A percentile compares a stretch with the other conserved stretches of the same genome.
These are phyloP conservation scores for Poeciliopsis turrubarensis DNA, from an alignment of 2,113 vertebrate genomes.

Conservation along the genomic window DNA sequence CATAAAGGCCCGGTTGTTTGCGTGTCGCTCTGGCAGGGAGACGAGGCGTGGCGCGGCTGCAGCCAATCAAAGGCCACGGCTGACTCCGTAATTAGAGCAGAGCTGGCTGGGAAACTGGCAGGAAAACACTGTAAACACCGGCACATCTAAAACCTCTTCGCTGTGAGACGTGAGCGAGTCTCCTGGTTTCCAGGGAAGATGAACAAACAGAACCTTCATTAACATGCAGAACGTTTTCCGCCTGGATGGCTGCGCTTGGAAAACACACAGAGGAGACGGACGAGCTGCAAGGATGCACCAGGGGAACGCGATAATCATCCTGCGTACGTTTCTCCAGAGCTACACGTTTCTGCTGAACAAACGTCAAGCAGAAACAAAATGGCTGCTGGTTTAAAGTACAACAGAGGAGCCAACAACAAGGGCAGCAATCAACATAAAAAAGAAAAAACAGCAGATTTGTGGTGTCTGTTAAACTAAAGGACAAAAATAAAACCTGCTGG, in stretches of 20 bases:
- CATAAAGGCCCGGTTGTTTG: conserved; percentile 64
- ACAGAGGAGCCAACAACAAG: no score
- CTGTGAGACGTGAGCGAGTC: conserved; percentile 7
- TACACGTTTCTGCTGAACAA: background rate
- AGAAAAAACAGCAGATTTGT: no score
- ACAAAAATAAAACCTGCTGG: no score
- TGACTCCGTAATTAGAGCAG: conserved; percentile 57
- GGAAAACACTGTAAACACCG: conserved; percentile 24
- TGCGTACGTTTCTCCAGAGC: no score
- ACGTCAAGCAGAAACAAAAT: no score
- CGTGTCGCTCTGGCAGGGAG: conserved; percentile 18
- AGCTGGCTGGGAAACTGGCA: conserved; percentile 58
- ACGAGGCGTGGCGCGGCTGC: conserved; percentile 27
- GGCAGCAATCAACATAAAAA: no score
- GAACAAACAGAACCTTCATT: conserved; percentile 47
- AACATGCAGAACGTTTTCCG: conserved; percentile 32
- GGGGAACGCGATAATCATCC: background rate
- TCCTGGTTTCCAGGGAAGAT: conserved; percentile 26
- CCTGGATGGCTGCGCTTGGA: background rate
- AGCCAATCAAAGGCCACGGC: conserved; percentile 37
- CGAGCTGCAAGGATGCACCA: background rate
- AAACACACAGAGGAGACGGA: conserved; percentile 13
- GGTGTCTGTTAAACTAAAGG: no score
- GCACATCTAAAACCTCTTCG: conserved; percentile 23
- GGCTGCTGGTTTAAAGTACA: no score